Evolutionary conservation across 2,888 invertebrate genomes (phyloP), one percentile per base, ranked within the genome.

Genomic region (Drosophila macrothrix): DNA sequence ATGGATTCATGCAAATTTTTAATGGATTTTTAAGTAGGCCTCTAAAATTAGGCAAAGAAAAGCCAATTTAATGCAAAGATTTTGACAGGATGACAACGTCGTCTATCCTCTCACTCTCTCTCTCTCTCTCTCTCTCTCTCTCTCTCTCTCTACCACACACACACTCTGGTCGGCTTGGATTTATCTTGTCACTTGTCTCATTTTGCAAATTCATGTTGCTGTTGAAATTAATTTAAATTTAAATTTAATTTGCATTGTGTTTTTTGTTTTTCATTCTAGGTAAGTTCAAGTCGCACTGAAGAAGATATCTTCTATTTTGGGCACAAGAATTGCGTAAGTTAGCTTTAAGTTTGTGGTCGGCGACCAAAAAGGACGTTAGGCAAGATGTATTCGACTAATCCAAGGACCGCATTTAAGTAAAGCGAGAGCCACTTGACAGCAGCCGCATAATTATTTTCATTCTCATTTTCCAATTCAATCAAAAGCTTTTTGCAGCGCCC

Each of bases 1-100:
- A 61, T 86, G 81, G 82, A 88, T 90, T 80, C 83, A 90, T 90
- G 91, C 79, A 86, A 90, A 91, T 91, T 90, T 88, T 86, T 91
- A 90, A 90, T 91, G 90, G 91, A 90, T 86, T 90, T 90, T 90
- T 90, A 90, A 90, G 91, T 86, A 90, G 90, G 78, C 83, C 82
- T 84, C 85, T 79, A 88, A 89, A 91, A 89, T 89, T 82, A 77
- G 79, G 79, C 73, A 75, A 90, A 79, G 77, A 70, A 88, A 88
- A 76, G 77, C 73, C 82, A 88, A 90, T 90, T 88, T 89, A 80
- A 88, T 90, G 76, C 68, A 67, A 84, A 76, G 84, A 83, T 76
- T 88, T 72, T 76, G 76, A 72, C 82, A 75, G 59, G 55, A 64
- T 56, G 69, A 66, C 70, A 76, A 62, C 50, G 60, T 67, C 35